Conservation (phyloP, 2,113 vertebrate genomes). For the Tetrax tetrax region DNA sequence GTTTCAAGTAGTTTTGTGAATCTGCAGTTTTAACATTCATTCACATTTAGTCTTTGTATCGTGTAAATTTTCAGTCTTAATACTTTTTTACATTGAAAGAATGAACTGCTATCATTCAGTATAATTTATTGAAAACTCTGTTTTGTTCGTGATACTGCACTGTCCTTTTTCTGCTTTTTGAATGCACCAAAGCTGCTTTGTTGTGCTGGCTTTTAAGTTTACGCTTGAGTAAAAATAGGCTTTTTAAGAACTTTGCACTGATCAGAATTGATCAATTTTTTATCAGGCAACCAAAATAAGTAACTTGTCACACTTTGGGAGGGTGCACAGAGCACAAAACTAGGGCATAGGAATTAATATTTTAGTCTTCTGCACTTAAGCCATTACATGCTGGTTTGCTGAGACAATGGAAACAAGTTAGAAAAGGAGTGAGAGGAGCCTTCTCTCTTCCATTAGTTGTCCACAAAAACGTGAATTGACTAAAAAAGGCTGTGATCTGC, state of each 20-base stretch:
- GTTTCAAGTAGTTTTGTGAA: conserved; percentile 1
- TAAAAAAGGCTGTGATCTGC: not conserved
- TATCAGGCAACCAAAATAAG: conserved; percentile 71
- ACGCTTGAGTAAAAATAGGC: conserved; percentile 36
- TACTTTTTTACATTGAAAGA: not conserved
- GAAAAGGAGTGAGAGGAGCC: not conserved
- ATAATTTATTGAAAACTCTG: conserved; percentile 42
- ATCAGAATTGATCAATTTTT: conserved; percentile 75
- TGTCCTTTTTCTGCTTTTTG: conserved; percentile 29
- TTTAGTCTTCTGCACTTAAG: conserved; percentile 65
- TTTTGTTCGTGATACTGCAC: not conserved
- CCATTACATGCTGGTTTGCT: not conserved
- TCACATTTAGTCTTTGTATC: not conserved
- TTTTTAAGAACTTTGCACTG: conserved; percentile 53
- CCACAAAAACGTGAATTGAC: not conserved
- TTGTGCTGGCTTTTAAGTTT: conserved; percentile 36
- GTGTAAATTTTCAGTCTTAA: not conserved
- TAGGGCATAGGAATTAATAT: conserved; percentile 68
- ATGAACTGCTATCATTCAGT: not conserved
- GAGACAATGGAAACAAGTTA: not conserved
- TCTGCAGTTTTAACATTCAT: not conserved
- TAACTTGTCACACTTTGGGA: conserved; percentile 27
- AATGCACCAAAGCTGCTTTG: not conserved
- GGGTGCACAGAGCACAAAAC: conserved; percentile 46
- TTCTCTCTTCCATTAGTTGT: not conserved